Conservation (phyloP, 2,888 invertebrate species). For the Trachelus iudaicus region DNA sequence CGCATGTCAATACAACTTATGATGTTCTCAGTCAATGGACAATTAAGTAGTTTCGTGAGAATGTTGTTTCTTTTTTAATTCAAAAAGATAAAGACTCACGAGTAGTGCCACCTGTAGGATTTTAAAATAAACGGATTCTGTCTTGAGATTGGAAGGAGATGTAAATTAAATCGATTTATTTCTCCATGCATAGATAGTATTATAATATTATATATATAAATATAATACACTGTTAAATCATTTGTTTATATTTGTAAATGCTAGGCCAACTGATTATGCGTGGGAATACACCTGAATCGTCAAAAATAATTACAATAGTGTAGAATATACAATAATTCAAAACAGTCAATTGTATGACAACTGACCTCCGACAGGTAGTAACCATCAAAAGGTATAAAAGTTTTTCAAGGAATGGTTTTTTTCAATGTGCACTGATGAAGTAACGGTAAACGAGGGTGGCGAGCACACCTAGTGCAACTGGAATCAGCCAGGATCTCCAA, state of each 20-base stretch:
- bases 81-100: background rate
- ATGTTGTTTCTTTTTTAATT: background rate
- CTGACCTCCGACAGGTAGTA: slow-evolving; percentile 20
- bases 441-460: slow-evolving; percentile 66
- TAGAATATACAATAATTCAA: slow-evolving; percentile 27
- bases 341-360: slow-evolving; percentile 32
- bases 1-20: background rate
- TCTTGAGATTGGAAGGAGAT: background rate
- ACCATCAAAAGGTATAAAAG: slow-evolving; percentile 24
- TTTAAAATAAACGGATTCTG: background rate
- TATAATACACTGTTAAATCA: slow-evolving; percentile 4
- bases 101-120: background rate
- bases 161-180: slow-evolving; percentile 5
- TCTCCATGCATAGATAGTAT: slow-evolving; percentile 1
- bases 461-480: slow-evolving; percentile 64
- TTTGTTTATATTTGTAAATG: slow-evolving; percentile 25
- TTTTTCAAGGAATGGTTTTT: slow-evolving; percentile 23
- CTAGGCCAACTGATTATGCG: slow-evolving; percentile 29
- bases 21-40: background rate
- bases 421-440: slow-evolving; percentile 60
- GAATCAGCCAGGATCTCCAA: slow-evolving; percentile 67
- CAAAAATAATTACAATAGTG: slow-evolving; percentile 31
- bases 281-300: slow-evolving; percentile 13
- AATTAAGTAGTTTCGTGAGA: background rate
- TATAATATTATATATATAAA: slow-evolving; percentile 2